Evolutionary conservation across 2,113 vertebrate genomes (phyloP).

Genomic region (Strigops habroptila): DNA sequence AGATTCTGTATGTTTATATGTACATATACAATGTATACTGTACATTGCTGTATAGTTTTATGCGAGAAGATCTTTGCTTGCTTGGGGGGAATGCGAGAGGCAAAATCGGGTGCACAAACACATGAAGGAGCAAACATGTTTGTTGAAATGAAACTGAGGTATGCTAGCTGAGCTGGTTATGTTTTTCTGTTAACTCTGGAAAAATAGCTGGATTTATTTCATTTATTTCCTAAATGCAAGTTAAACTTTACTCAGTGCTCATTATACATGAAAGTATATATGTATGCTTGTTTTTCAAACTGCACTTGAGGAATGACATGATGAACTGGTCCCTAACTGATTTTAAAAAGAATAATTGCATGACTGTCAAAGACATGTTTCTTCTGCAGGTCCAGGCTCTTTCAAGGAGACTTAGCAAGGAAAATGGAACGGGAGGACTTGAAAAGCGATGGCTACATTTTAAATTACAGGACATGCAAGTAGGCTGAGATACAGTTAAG

Average conservation of each 20-base stretch:
- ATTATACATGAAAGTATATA: neutral
- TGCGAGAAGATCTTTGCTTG: neutral
- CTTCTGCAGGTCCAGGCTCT: neutral
- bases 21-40: no score
- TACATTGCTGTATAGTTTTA: neutral
- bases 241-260: neutral
- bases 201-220: neutral
- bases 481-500: neutral
- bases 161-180: neutral
- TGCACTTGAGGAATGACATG: neutral
- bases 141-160: neutral
- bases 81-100: neutral
- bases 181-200: neutral
- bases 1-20: no score
- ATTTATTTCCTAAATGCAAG: neutral
- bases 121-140: accelerated
- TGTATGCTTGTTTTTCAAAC: neutral
- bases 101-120: neutral
- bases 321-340: neutral
- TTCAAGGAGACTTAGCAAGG: neutral
- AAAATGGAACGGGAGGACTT: neutral
- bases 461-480: neutral
- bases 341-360: neutral
- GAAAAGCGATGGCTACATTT: neutral
- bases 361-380: neutral